phyloP scores from a whole-genome alignment of 2,113 vertebrate genomes.

The Deroptyus accipitrinus region DNA sequence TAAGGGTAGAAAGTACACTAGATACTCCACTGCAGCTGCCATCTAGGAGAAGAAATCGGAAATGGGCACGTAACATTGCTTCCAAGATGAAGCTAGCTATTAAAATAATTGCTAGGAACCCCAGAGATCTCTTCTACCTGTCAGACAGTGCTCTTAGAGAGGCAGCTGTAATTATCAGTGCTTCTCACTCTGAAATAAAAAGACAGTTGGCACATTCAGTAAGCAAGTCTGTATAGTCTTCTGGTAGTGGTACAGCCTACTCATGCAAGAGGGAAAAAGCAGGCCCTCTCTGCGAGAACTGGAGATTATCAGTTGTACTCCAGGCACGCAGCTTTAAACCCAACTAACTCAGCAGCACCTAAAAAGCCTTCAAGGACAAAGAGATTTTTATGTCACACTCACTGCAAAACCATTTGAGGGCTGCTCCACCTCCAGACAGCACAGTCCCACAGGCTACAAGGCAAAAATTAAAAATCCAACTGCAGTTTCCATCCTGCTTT shows the following conservation, averaged over 20 bases:
- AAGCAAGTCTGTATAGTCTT: neutral
- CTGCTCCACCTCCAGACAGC: neutral
- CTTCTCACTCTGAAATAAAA: neutral
- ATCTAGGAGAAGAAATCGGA: neutral
- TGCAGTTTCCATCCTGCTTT: neutral
- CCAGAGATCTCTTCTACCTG: neutral
- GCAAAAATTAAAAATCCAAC: neutral
- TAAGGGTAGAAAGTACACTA: neutral
- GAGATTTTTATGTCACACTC: neutral
- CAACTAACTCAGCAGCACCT: neutral
- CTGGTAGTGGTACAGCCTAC: neutral
- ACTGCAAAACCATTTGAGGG: neutral
- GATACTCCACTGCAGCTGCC: neutral
- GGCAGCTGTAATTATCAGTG: neutral
- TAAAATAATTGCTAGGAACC: neutral
- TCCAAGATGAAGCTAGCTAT: neutral
- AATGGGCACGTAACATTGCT: rapidly evolving
- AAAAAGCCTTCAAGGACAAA: neutral
- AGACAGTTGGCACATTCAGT: neutral
- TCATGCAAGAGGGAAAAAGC: rapidly evolving
- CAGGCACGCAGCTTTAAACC: neutral
- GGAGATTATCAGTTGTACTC: neutral
- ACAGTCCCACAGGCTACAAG: neutral
- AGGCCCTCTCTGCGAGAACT: neutral
- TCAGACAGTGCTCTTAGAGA: neutral